Percentiles rank a stretch among this genome's conserved stretches.
These are phyloP conservation scores for Suncus etruscus DNA, from an alignment of 2,113 vertebrate genomes.

Conservation along the genomic window DNA sequence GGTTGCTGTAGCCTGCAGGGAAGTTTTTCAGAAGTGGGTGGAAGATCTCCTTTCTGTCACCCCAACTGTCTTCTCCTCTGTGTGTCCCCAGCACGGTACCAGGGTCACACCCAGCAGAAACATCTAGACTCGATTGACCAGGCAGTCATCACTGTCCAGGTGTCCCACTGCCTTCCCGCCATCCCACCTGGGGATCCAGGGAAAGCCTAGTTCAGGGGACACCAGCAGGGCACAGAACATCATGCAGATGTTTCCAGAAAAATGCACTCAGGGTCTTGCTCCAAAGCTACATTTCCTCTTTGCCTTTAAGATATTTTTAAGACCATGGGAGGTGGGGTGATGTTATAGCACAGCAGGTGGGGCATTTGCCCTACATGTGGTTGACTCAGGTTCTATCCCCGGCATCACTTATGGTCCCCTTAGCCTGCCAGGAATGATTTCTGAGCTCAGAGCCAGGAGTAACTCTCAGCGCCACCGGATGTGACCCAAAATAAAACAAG, in stretches of 20 bases:
- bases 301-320: neutral
- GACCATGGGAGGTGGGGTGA: too few relatives aligned
- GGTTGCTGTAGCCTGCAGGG: neutral
- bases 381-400: too few relatives aligned
- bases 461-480: too few relatives aligned
- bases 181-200: neutral
- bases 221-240: neutral
- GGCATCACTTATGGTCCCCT: too few relatives aligned
- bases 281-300: conserved; percentile 82
- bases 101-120: too few relatives aligned
- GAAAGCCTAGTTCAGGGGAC: neutral
- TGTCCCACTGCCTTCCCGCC: neutral
- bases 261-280: conserved; percentile 68
- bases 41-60: neutral
- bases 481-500: too few relatives aligned
- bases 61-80: too few relatives aligned
- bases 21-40: neutral
- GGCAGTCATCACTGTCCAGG: neutral
- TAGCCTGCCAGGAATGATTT: too few relatives aligned
- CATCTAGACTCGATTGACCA: neutral
- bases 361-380: too few relatives aligned
- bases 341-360: too few relatives aligned
- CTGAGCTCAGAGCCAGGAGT: too few relatives aligned
- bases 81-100: neutral
- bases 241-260: conserved; percentile 77